These are phyloP conservation scores for Schrankia costaestrigalis DNA, from an alignment of 2,888 invertebrate species.

Conservation along the genomic window DNA sequence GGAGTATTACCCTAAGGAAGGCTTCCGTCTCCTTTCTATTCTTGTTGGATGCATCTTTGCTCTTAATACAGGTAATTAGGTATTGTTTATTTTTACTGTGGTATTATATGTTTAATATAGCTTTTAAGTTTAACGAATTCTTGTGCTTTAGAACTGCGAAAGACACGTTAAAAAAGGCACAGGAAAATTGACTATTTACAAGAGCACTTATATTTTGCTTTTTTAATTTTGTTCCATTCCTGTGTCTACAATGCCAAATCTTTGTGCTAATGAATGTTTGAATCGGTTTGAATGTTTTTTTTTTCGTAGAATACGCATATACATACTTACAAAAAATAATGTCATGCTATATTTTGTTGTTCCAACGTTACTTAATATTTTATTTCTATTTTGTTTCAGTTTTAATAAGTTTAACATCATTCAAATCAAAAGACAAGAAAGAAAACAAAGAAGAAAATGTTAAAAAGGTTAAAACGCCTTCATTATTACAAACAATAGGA, in stretches of 20 bases:
- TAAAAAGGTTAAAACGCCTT: conserved; percentile 27
- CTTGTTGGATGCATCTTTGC: conserved; percentile 34
- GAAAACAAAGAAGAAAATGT: conserved; percentile 13
- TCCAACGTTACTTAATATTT: background rate
- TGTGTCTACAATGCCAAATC: no score
- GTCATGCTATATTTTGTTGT: background rate
- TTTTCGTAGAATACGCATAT: no score
- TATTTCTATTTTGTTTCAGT: conserved; percentile 30
- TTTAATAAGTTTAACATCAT: conserved; percentile 37
- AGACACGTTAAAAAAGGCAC: no score
- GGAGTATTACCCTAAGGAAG: conserved; percentile 62
- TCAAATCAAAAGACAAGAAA: conserved; percentile 24
- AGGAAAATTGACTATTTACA: no score
- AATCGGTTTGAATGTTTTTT: no score
- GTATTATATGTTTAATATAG: no score
- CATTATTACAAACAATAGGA: conserved; percentile 30
- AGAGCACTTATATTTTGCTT: no score
- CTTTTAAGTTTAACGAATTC: no score
- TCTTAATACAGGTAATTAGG: conserved; percentile 37
- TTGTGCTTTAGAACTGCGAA: no score
- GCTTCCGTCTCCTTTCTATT: conserved; percentile 73
- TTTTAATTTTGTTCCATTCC: no score
- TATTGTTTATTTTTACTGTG: background rate
- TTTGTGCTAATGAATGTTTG: no score
- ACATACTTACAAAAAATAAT: background rate